Percentiles rank a stretch among this genome's conserved stretches.
These are phyloP conservation scores for Stenurella melanura DNA, from an alignment of 2,888 invertebrate genomes.

Conservation along the genomic window DNA sequence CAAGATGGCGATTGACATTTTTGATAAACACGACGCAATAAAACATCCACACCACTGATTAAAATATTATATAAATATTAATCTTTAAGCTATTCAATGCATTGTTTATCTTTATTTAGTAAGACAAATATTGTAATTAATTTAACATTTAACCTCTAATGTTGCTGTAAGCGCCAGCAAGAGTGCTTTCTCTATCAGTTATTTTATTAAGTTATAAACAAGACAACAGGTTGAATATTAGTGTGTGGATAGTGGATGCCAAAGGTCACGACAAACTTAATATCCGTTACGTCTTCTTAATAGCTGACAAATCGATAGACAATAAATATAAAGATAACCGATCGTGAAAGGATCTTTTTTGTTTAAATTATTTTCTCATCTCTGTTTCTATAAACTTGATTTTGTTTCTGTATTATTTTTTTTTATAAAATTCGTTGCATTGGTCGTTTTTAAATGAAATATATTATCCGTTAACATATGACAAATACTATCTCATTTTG, in stretches of 20 bases:
- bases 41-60: conserved; percentile 16
- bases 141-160: conserved; percentile 21
- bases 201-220: conserved; percentile 42
- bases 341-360: conserved; percentile 31
- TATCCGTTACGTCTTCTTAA: conserved; percentile 36
- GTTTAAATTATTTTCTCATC: neutral
- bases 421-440: neutral
- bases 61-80: conserved; percentile 2
- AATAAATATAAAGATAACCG: conserved; percentile 31
- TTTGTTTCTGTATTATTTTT: neutral
- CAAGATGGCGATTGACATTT: conserved; percentile 52
- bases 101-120: conserved; percentile 3
- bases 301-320: conserved; percentile 42
- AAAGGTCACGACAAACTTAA: conserved; percentile 39
- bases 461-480: too few relatives aligned
- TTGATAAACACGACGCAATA: conserved; percentile 35
- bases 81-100: neutral
- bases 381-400: neutral
- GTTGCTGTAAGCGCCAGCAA: conserved; percentile 23
- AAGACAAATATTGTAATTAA: conserved; percentile 33
- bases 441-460: neutral
- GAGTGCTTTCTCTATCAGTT: conserved; percentile 39
- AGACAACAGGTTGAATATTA: conserved; percentile 44
- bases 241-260: conserved; percentile 28
- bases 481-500: too few relatives aligned